phyloP scores from a whole-genome alignment of 2,113 vertebrate genomes.

The Xerus inauris region DNA sequence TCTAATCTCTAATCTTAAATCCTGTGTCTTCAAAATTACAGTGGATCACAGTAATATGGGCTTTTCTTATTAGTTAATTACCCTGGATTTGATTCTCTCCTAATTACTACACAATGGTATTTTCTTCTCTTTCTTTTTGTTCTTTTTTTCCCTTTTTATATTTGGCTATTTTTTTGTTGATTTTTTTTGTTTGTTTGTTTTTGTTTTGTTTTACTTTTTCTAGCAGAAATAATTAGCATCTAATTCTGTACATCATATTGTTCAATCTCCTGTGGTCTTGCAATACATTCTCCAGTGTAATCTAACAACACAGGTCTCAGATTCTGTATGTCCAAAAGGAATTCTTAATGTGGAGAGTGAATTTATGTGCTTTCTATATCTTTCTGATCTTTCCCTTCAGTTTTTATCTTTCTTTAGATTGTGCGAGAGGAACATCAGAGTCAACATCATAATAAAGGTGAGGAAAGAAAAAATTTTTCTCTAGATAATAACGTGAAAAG shows the following conservation, averaged over 20 bases:
- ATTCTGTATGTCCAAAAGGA: not conserved
- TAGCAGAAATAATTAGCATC: not conserved
- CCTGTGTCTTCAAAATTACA: not conserved
- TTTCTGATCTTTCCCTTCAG: not conserved
- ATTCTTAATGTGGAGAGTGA: not conserved
- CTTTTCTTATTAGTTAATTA: not conserved
- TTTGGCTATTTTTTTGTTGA: no score
- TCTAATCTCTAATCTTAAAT: not conserved
- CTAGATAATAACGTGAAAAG: not conserved
- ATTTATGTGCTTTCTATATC: not conserved
- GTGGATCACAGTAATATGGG: not conserved
- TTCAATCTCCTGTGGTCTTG: not conserved
- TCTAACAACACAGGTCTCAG: not conserved
- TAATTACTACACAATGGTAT: not conserved
- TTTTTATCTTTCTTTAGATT: not conserved
- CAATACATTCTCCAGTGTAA: not conserved
- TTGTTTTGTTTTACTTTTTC: not conserved
- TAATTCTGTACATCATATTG: not conserved
- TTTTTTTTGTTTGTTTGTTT: no score
- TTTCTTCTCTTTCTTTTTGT: not conserved
- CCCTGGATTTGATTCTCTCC: not conserved
- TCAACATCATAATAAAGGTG: not conserved
- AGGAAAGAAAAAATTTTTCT: not conserved
- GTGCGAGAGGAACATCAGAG: not conserved
- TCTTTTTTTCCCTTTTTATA: not conserved